A percentile compares a stretch with the other conserved stretches of the same genome.
phyloP scores from a whole-genome alignment of 2,888 invertebrate species.

The Amiota communis region DNA sequence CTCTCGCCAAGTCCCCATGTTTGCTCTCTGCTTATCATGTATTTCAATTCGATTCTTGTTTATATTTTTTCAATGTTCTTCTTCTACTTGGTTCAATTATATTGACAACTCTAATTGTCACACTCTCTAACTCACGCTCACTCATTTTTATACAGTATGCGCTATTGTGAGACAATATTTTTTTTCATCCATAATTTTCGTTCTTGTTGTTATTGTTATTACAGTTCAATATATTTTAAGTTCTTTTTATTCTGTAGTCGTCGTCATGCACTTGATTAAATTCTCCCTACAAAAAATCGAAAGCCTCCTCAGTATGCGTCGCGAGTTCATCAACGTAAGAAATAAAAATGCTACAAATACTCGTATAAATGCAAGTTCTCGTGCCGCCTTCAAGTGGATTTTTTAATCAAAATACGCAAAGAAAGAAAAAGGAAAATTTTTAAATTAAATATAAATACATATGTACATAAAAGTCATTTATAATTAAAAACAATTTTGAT shows the following conservation, averaged over 20 bases:
- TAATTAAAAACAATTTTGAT: no score
- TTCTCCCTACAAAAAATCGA: no score
- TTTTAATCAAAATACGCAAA: no score
- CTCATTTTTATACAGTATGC: no score
- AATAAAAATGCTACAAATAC: no score
- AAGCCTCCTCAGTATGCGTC: no score
- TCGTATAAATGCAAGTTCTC: no score
- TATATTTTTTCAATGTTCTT: neutral
- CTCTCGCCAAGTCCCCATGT: neutral
- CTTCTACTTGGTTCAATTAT: conserved; percentile 13
- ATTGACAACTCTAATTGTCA: neutral
- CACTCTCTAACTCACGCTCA: neutral
- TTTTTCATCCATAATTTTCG: neutral
- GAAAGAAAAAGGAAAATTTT: no score
- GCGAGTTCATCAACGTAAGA: no score
- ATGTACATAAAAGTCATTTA: no score
- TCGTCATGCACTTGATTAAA: conserved; percentile 9
- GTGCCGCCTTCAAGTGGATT: no score
- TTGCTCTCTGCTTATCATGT: neutral
- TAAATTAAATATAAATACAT: no score
- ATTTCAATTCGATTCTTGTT: neutral
- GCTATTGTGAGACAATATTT: neutral
- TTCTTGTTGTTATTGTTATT: neutral
- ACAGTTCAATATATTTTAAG: neutral
- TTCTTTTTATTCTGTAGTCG: neutral